Conservation (phyloP, 2,888 invertebrate genomes). For the Cataglyphis rosenhaueri region DNA sequence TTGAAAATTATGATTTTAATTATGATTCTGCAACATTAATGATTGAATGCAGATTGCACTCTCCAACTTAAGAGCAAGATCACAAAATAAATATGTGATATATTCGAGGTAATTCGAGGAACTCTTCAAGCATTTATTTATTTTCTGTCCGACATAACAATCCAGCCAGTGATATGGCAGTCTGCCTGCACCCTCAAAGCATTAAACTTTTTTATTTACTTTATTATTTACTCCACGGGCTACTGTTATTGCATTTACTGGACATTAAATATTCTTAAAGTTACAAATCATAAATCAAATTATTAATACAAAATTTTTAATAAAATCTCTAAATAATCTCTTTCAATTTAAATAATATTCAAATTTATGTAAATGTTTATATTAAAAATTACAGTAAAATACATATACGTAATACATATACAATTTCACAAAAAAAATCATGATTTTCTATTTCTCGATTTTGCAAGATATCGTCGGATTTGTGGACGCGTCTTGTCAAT, state of each 20-base stretch:
- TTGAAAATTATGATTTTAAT: background rate
- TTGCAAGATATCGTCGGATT: conserved; percentile 27
- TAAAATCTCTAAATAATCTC: background rate
- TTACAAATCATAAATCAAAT: conserved; percentile 3
- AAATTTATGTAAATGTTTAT: background rate
- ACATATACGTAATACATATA: background rate
- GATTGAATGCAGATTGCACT: conserved; percentile 17
- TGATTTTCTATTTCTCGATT: conserved; percentile 3
- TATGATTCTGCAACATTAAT: conserved; percentile 4
- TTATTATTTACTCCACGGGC: background rate
- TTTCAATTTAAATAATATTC: background rate
- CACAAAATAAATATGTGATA: conserved; percentile 59
- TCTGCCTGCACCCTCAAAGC: conserved; percentile 4
- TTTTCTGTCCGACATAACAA: conserved; percentile 53
- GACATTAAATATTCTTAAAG: background rate
- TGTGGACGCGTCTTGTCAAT: conserved; percentile 30
- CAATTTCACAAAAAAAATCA: background rate
- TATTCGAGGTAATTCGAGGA: conserved; percentile 58
- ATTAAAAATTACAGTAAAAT: background rate
- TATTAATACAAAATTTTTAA: conserved; percentile 15
- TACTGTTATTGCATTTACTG: conserved; percentile 25
- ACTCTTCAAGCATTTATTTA: conserved; percentile 59
- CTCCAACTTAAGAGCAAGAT: conserved; percentile 26
- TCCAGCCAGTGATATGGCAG: conserved; percentile 10
- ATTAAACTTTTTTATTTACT: conserved; percentile 33